These are phyloP conservation scores for Papilio polytes DNA, from an alignment of 1,140 invertebrate genomes.

Conservation along the genomic window DNA sequence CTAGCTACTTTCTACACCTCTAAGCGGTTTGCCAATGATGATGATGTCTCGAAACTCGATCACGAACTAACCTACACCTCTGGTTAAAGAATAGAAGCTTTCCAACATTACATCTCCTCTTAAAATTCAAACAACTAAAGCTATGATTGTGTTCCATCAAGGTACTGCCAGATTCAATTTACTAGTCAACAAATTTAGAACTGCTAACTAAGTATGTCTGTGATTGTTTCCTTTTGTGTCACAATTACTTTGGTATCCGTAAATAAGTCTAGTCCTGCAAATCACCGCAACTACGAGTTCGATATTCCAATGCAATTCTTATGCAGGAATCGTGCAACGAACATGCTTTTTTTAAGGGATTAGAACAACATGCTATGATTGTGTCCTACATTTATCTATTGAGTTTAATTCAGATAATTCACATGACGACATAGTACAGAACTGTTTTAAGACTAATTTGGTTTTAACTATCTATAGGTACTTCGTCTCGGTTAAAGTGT, in stretches of 20 bases:
- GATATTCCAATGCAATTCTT: constrained; percentile 18
- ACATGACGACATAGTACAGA: neutral
- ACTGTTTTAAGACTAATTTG: neutral
- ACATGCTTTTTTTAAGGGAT: constrained; percentile 51
- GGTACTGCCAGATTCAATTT: constrained; percentile 2
- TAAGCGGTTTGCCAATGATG: constrained; percentile 60
- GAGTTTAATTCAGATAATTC: constrained; percentile 27
- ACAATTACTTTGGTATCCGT: neutral
- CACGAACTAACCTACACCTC: constrained; percentile 2
- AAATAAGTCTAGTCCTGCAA: constrained; percentile 24
- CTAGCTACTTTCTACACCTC: constrained; percentile 76
- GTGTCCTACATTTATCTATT: constrained; percentile 14
- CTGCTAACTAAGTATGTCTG: neutral
- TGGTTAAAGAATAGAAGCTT: constrained; percentile 6
- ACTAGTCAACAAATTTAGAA: neutral
- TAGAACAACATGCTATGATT: constrained; percentile 32
- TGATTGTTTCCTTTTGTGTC: constrained; percentile 19
- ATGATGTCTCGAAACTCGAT: constrained; percentile 29
- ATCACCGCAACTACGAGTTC: constrained; percentile 30
- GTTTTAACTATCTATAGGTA: neutral
- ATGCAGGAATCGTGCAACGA: constrained; percentile 64
- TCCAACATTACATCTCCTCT: neutral
- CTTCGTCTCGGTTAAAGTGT: neutral
- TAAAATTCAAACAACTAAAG: no score
- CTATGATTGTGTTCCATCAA: no score